phyloP scores from a whole-genome alignment of 2,888 invertebrate species.

The Drosophila leonis region DNA sequence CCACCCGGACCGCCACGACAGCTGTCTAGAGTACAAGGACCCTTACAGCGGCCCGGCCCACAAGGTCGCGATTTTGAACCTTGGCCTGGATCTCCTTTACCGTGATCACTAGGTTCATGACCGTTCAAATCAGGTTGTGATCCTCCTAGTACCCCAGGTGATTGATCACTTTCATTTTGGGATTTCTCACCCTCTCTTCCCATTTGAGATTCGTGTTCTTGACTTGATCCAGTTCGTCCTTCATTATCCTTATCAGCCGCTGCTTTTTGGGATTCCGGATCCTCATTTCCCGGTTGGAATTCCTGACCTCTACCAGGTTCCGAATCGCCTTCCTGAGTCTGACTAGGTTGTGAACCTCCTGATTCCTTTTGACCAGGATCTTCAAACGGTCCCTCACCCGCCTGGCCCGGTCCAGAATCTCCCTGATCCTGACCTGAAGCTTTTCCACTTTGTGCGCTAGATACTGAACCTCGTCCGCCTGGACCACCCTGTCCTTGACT shows the following conservation, averaged over 20 bases:
- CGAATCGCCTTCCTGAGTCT: background rate
- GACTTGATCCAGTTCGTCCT: background rate
- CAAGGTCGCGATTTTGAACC: background rate
- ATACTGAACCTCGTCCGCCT: background rate
- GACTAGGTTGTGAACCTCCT: background rate
- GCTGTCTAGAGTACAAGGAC: background rate
- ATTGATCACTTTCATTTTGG: background rate
- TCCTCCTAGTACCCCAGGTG: background rate
- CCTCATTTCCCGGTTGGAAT: background rate
- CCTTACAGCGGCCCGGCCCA: background rate
- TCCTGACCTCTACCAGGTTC: background rate
- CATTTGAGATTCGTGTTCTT: background rate
- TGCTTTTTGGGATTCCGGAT: background rate
- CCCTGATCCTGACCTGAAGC: constrained; percentile 9
- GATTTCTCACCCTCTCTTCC: background rate
- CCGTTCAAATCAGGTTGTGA: background rate
- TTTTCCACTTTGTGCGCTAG: background rate
- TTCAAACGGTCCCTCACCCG: background rate
- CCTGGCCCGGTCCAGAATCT: background rate
- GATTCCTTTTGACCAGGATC: background rate
- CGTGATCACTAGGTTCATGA: background rate
- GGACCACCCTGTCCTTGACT: background rate
- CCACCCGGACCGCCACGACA: background rate
- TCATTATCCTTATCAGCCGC: background rate
- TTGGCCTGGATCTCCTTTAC: background rate